Base-by-base conservation (phyloP, 2,888 invertebrate genomes). In the Malthinus flaveolus region DNA sequence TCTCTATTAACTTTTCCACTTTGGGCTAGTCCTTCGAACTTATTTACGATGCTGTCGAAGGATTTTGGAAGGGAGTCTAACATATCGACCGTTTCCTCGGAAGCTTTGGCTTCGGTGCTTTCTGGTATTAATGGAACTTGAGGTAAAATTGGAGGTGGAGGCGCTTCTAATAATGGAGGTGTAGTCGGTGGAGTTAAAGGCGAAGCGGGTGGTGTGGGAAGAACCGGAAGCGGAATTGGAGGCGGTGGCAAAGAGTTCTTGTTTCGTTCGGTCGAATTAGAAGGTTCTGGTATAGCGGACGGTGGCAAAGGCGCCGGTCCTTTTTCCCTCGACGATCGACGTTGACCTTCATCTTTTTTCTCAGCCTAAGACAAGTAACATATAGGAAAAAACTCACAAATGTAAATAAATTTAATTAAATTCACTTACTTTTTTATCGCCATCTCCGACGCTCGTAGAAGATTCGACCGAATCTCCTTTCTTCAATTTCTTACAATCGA, bases 301-400 rank as follows among this genome's bases (percentile, higher is more conserved):
- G 67, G 73, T 44, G 91, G 91, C 55, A 85, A 85, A 8, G 90
- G 92, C 42, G 90, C 92, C 58, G 90, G 91, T 59, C 92, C 92
- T 77, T 93, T 92, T 72, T 91, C 91, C 37, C 82, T 79, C 10
- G 84, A 83, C 54, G 80, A 75, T 72, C 83, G 79, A 59, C 84
- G 81, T 68, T 83, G 83, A 47, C 72, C 76, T 47, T 79, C 79
- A 60, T 83, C 83, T 75, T 89, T 90, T 78, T 90, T 91, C 61
- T 87, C 85, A 72, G 85, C 83, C 88, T 88, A 72, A 12, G 71
- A 66, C 60, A 53, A 35, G 52, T 33, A 1, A 51, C 15, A 42
- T n/a, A 12, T 13, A 39, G 12, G 3, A 42, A 15, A 15, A 32
- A 32, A 6, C 6, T 46, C 23, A 46, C 6, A 15, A 32, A 32